phyloP scores from a whole-genome alignment of 2,797 vertebrate species.

The Gallinago stenura region DNA sequence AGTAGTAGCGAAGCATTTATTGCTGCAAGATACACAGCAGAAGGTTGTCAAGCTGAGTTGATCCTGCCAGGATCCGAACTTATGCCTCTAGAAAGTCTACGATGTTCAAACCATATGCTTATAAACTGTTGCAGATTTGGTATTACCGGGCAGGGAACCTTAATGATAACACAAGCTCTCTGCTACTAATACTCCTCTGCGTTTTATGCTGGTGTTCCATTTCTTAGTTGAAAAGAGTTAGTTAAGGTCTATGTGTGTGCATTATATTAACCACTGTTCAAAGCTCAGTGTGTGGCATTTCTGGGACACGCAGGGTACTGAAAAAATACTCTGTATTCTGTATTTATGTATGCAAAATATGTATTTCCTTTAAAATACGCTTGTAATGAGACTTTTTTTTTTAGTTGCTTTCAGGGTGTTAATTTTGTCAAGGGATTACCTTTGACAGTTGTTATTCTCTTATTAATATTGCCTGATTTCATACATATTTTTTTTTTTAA shows the following conservation, averaged over 20 bases:
- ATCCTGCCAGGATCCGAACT: conserved; percentile 24
- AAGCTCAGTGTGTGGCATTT: neutral
- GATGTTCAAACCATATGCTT: conserved; percentile 24
- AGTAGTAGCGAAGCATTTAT: fast-evolving
- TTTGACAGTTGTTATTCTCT: too few species aligned
- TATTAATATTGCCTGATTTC: too few species aligned
- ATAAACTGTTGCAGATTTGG: neutral
- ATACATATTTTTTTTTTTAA: too few species aligned
- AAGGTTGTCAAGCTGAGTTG: conserved; percentile 2
- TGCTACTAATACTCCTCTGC: neutral
- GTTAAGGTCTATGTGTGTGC: neutral
- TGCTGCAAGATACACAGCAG: neutral
- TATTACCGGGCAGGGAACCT: neutral
- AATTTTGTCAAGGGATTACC: too few species aligned
- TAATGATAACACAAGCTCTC: neutral
- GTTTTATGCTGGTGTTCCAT: neutral
- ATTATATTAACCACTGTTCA: neutral
- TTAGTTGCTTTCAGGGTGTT: too few species aligned
- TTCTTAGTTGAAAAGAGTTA: neutral
- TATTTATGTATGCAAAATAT: neutral
- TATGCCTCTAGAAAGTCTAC: neutral
- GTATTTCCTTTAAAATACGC: neutral
- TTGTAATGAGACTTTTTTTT: neutral
- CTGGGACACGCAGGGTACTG: neutral
- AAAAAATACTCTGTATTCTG: neutral